Evolutionary conservation across 2,888 invertebrate species (phyloP).

Genomic region (Drosophila basisetae): DNA sequence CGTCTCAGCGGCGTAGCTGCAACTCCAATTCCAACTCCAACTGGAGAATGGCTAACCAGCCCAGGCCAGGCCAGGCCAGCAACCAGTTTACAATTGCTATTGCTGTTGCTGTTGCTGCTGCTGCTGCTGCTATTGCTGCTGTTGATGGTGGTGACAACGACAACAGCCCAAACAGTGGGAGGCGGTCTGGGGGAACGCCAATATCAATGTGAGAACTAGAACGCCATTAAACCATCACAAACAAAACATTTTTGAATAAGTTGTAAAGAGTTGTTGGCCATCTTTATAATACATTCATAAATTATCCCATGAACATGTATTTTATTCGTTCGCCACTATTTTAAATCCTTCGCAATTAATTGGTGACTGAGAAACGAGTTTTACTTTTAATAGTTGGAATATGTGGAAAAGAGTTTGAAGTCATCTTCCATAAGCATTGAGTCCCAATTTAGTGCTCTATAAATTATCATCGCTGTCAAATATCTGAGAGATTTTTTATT

Average conservation of each 20-base stretch:
- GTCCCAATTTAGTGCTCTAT: background rate
- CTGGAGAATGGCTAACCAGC: constrained; percentile 28
- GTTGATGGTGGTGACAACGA: constrained; percentile 31
- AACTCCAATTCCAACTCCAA: constrained; percentile 12
- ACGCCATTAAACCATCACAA: constrained; percentile 16
- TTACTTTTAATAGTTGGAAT: background rate
- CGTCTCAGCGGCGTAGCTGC: constrained; percentile 38
- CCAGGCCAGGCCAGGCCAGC: constrained; percentile 9
- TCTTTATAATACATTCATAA: background rate
- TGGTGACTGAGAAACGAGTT: background rate
- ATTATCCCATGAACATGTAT: background rate
- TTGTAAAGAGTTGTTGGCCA: background rate
- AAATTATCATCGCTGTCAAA: background rate
- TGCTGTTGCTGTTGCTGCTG: constrained; percentile 13
- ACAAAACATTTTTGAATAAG: background rate
- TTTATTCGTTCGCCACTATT: background rate
- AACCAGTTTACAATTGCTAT: constrained; percentile 45
- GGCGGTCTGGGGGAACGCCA: constrained; percentile 24
- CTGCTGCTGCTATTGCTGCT: constrained; percentile 5
- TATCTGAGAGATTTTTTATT: background rate
- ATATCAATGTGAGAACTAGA: constrained; percentile 41
- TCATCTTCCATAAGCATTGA: background rate
- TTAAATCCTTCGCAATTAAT: background rate
- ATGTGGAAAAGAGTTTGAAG: background rate
- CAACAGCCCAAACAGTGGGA: constrained; percentile 48